Base-by-base conservation (phyloP, 2,113 vertebrate species). In the Alligator mississippiensis region DNA sequence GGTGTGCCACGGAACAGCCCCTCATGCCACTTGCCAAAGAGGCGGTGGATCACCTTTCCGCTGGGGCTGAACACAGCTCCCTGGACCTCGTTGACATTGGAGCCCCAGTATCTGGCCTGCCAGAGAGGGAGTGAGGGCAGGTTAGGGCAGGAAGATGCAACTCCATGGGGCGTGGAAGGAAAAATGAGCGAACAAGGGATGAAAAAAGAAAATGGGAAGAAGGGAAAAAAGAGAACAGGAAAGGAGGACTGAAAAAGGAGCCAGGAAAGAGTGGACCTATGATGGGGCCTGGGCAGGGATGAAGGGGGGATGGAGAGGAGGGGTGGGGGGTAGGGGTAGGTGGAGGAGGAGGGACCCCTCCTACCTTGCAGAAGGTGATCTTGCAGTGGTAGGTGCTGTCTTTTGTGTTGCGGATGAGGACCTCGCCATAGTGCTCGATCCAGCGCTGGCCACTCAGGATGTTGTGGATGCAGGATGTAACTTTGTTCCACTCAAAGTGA, bases 401-500 rank as follows among this genome's bases (percentile, higher is more conserved):
- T 24, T 97, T 96, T 0, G 97, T 97, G 97, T 99, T 99, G 62
- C 94, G 98, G 97, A 99, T 99, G 70, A 99, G 93, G 25, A 99
- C 98, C 93, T 99, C 99, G 0, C 99, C 99, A 0, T 99, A 99
- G 96, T 99, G 99, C 94, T 99, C 99, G 22, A 99, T 97, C 98
- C 98, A 99, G 85, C 99, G 98, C 77, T 99, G 98, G 87, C 98
- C 98, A 59, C 98, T 99, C 91, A 99, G 97, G 64, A 99, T 98
- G 28, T 99, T 99, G 97, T 99, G 99, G 95, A 99, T 98, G 96
- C 99, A 99, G 4, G 99, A 99, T 0, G 99, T 99, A 21, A 97
- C 98, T 94, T 99, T 99, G 97, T 99, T 99, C 99, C 99, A 99
- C 91, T 99, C 98, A 14, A 99, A 99, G 97, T 99, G 99, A 96